These are phyloP conservation scores for Spea bombifrons DNA, from an alignment of 2,113 vertebrate species.

Conservation along the genomic window DNA sequence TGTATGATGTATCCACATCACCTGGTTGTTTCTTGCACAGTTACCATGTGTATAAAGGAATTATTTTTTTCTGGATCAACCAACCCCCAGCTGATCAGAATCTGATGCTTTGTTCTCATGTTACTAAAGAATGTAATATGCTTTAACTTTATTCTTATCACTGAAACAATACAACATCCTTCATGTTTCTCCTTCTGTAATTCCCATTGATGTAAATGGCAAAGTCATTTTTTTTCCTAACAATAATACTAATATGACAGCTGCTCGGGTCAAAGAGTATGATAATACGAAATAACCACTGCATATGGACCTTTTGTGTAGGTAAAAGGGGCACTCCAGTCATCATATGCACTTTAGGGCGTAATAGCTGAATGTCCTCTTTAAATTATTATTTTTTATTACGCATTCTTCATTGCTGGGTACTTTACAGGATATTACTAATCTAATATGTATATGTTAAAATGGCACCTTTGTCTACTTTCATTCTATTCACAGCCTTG, in stretches of 20 bases:
- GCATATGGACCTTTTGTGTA: no score
- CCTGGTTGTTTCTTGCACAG: background rate
- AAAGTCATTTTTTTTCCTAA: no score
- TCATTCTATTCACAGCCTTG: no score
- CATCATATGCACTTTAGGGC: no score
- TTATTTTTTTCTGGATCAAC: background rate
- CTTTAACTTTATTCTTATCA: background rate
- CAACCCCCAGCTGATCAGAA: background rate
- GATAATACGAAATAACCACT: no score
- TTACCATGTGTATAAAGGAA: background rate
- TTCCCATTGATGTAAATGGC: background rate
- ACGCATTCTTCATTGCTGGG: no score
- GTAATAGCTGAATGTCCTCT: no score
- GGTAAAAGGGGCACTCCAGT: no score
- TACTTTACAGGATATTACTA: no score
- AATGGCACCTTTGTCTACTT: no score
- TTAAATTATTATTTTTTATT: no score
- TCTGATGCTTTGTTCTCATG: background rate
- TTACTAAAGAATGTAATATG: background rate
- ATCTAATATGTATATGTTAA: no score
- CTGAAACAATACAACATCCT: background rate
- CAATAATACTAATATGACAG: background rate
- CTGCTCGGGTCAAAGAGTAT: background rate
- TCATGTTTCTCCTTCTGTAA: background rate
- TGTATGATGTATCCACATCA: slow-evolving; percentile 1